A percentile compares a stretch with the other conserved stretches of the same genome.
These are phyloP conservation scores for Lasioglossum baleicum DNA, from an alignment of 1,140 invertebrate species.

Conservation along the genomic window DNA sequence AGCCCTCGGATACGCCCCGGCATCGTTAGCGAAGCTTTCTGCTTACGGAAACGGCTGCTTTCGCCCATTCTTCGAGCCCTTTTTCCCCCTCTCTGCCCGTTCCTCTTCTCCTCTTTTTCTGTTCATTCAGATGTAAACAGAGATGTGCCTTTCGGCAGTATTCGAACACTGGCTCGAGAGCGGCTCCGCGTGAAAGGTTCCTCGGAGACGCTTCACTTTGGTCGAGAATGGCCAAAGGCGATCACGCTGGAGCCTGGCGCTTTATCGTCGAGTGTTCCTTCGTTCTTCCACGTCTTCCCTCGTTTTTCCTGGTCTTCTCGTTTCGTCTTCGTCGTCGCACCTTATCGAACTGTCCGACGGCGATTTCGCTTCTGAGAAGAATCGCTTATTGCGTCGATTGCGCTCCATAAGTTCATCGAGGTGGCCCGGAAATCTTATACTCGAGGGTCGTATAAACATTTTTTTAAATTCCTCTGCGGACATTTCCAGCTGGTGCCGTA, in stretches of 20 bases:
- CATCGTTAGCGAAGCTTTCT: slow-evolving; percentile 3
- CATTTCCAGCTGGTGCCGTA: no score
- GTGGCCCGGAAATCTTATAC: no score
- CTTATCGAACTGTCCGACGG: no score
- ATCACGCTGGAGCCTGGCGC: not conserved
- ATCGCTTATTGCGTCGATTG: no score
- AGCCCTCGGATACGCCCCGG: not conserved
- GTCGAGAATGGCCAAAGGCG: not conserved
- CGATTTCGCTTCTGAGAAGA: not conserved
- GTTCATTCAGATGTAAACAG: slow-evolving; percentile 3
- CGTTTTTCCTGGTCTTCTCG: no score
- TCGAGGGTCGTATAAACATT: no score
- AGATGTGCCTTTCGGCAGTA: not conserved
- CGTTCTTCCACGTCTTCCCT: not conserved
- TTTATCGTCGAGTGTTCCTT: not conserved
- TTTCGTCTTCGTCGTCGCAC: no score
- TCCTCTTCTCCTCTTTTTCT: not conserved
- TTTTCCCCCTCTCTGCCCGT: not conserved
- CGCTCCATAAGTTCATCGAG: not conserved
- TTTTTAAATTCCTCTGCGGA: no score
- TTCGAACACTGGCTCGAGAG: not conserved
- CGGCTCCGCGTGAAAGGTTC: not conserved
- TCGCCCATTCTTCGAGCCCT: not conserved
- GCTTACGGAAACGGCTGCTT: not conserved
- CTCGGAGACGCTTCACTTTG: not conserved